Evolutionary conservation across 2,888 invertebrate species (phyloP).

Genomic region (Euspilapteryx auroguttella): DNA sequence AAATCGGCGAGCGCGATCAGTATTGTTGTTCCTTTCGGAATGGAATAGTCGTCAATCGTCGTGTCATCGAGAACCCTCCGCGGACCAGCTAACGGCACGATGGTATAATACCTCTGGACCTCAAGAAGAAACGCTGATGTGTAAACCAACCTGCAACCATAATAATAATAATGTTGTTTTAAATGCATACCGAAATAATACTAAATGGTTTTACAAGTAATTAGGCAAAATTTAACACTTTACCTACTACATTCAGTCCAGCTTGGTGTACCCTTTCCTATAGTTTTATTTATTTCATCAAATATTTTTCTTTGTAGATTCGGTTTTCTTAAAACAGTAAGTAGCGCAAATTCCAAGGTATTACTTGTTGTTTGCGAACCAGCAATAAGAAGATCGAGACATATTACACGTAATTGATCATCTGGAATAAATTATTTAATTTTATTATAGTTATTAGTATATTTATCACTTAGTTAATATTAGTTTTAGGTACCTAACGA

Average conservation of each 20-base stretch:
- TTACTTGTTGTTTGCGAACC: constrained; percentile 73
- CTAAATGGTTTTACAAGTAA: too few relatives aligned
- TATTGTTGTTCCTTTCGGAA: constrained; percentile 55
- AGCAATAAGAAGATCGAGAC: constrained; percentile 72
- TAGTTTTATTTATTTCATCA: constrained; percentile 56
- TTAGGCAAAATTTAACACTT: too few relatives aligned
- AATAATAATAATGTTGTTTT: too few relatives aligned
- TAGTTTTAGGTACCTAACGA: too few relatives aligned
- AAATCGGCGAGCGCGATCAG: constrained; percentile 55
- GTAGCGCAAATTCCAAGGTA: constrained; percentile 61
- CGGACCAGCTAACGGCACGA: constrained; percentile 59
- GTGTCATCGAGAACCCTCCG: constrained; percentile 32
- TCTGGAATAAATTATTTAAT: constrained; percentile 31
- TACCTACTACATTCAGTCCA: constrained; percentile 34
- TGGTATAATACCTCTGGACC: constrained; percentile 55
- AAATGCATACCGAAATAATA: too few relatives aligned
- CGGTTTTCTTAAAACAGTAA: constrained; percentile 58
- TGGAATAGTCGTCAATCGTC: constrained; percentile 30
- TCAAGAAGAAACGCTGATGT: constrained; percentile 60
- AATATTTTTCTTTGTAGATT: constrained; percentile 63
- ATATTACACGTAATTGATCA: constrained; percentile 48
- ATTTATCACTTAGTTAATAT: too few relatives aligned
- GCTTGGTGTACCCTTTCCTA: constrained; percentile 40
- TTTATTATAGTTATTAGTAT: too few relatives aligned
- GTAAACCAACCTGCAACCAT: constrained; percentile 48